Evolutionary conservation across 2,113 vertebrate genomes (phyloP).

Genomic region (Caretta caretta): DNA sequence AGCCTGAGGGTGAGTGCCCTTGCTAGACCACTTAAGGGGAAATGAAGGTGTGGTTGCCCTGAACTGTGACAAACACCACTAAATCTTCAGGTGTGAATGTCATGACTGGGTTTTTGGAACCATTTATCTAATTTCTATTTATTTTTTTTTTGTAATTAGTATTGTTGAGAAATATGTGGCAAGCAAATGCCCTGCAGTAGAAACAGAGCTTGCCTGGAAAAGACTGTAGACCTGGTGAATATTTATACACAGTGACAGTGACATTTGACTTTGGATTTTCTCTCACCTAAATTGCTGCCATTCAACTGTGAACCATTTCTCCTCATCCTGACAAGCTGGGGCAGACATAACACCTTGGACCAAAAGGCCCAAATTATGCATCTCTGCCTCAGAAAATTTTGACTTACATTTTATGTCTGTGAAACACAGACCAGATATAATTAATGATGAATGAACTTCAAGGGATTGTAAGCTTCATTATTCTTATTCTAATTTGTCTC

Average conservation of each 20-base stretch:
- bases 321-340: slow-evolving; percentile 53
- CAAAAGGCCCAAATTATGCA: slow-evolving; percentile 29
- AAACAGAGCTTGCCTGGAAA: slow-evolving; percentile 22
- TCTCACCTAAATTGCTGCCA: slow-evolving; percentile 21
- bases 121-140: not conserved
- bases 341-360: slow-evolving; percentile 10
- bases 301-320: slow-evolving; percentile 51
- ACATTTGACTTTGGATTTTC: slow-evolving; percentile 61
- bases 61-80: not conserved
- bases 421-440: not conserved
- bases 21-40: not conserved
- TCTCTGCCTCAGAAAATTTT: not conserved
- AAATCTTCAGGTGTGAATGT: not conserved
- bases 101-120: not conserved
- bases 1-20: not conserved
- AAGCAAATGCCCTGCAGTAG: not conserved
- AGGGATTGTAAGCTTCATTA: not conserved
- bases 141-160: not conserved
- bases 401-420: not conserved
- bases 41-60: not conserved
- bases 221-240: slow-evolving; percentile 33
- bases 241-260: slow-evolving; percentile 46
- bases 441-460: not conserved
- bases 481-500: not conserved
- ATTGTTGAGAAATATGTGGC: not conserved